Conservation (phyloP, 2,888 invertebrate genomes). For the Synanthedon formicaeformis region DNA sequence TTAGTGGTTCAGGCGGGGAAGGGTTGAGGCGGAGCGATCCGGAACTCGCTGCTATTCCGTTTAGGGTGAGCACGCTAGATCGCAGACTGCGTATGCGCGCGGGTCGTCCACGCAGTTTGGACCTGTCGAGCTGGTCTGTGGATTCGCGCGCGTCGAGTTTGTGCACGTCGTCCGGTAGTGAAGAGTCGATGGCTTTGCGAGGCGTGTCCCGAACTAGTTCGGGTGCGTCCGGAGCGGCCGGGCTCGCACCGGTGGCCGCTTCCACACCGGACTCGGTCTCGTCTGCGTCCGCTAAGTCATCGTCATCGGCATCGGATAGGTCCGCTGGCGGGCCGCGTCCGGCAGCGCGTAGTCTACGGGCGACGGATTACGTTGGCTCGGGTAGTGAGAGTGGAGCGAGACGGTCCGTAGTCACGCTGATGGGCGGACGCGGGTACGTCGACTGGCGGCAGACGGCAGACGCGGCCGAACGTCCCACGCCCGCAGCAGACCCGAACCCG, state of each 20-base stretch:
- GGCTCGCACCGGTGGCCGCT: constrained; percentile 67
- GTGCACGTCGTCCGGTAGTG: constrained; percentile 88
- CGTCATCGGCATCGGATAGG: constrained; percentile 38
- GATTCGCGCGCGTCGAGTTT: constrained; percentile 85
- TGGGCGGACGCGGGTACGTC: constrained; percentile 90
- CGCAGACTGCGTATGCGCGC: constrained; percentile 85
- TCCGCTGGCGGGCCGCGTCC: constrained; percentile 33
- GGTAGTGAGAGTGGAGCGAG: constrained; percentile 64
- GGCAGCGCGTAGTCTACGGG: constrained; percentile 52
- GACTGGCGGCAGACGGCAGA: constrained; percentile 85
- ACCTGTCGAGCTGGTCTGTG: constrained; percentile 89
- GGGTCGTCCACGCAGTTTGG: constrained; percentile 83
- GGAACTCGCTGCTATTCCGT: constrained; percentile 85
- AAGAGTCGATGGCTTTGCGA: constrained; percentile 82
- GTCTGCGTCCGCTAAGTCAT: constrained; percentile 49
- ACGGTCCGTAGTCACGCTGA: constrained; percentile 84
- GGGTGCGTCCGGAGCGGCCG: constrained; percentile 75
- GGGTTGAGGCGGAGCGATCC: constrained; percentile 85
- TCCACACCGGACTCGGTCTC: constrained; percentile 57
- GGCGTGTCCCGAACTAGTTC: constrained; percentile 82
- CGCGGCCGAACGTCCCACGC: constrained; percentile 65
- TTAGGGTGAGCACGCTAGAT: constrained; percentile 85
- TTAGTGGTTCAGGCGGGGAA: constrained; percentile 79
- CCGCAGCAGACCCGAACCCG: constrained; percentile 77
- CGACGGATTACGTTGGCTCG: constrained; percentile 49